Evolutionary conservation across 1,140 invertebrate species (phyloP).

Genomic region (Cherax quadricarinatus): DNA sequence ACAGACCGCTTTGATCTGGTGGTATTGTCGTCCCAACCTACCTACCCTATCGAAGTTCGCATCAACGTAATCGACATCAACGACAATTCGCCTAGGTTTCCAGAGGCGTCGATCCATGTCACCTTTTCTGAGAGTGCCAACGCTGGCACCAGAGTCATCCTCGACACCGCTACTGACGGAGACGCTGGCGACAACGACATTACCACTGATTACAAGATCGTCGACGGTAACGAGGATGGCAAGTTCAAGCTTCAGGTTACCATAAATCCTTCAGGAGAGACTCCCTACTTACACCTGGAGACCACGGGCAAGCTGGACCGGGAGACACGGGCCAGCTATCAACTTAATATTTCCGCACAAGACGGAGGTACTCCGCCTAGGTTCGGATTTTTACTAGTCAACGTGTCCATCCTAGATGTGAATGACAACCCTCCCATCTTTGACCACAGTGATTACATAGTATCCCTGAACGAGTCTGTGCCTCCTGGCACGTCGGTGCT

Average conservation of each 20-base stretch:
- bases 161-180: constrained; percentile 91
- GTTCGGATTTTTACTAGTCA: constrained; percentile 91
- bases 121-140: constrained; percentile 94
- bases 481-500: constrained; percentile 90
- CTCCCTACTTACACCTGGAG: constrained; percentile 92
- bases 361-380: constrained; percentile 89
- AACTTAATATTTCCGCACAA: constrained; percentile 91
- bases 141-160: constrained; percentile 87
- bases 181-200: constrained; percentile 92
- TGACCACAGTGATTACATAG: constrained; percentile 93
- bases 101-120: constrained; percentile 89
- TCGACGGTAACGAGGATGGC: constrained; percentile 90
- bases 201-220: constrained; percentile 90
- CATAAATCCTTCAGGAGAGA: constrained; percentile 91
- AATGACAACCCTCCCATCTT: constrained; percentile 97
- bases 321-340: constrained; percentile 89
- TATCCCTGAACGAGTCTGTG: constrained; percentile 93
- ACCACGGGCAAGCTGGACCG: constrained; percentile 93
- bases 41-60: constrained; percentile 93
- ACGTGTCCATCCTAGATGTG: constrained; percentile 92
- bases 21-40: constrained; percentile 92
- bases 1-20: constrained; percentile 92
- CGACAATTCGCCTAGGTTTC: constrained; percentile 93
- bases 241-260: constrained; percentile 92
- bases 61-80: constrained; percentile 91